Percentiles rank a stretch among this genome's conserved stretches.
phyloP scores from a whole-genome alignment of 2,888 invertebrate species.

The Portevinia maculata region DNA sequence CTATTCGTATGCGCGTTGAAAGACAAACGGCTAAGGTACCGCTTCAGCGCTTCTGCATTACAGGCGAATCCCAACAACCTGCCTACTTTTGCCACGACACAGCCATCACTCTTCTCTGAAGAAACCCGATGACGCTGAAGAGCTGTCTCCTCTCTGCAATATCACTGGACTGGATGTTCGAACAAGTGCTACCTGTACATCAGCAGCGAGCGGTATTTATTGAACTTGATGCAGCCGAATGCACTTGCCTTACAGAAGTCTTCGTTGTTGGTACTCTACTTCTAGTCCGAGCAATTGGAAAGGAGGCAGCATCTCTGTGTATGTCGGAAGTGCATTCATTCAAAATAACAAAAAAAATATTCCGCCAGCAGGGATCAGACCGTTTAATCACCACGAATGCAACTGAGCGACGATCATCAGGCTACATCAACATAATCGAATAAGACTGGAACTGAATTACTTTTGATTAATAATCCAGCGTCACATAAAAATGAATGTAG shows the following conservation, averaged over 20 bases:
- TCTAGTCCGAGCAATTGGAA: slow-evolving; percentile 27
- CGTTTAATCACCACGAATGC: slow-evolving; percentile 61
- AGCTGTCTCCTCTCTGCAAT: slow-evolving; percentile 64
- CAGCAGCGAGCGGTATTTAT: slow-evolving; percentile 64
- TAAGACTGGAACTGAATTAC: slow-evolving; percentile 68
- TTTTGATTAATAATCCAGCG: slow-evolving; percentile 71
- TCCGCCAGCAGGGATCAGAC: slow-evolving; percentile 29
- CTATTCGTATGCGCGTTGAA: slow-evolving; percentile 69
- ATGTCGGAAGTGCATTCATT: slow-evolving; percentile 50
- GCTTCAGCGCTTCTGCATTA: slow-evolving; percentile 35
- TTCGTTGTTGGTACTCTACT: slow-evolving; percentile 44
- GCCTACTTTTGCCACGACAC: slow-evolving; percentile 70
- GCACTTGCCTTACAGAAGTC: slow-evolving; percentile 61
- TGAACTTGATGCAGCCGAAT: slow-evolving; percentile 64
- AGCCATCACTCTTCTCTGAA: slow-evolving; percentile 64
- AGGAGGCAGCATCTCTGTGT: slow-evolving; percentile 45
- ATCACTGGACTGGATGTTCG: slow-evolving; percentile 56
- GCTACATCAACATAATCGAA: slow-evolving; percentile 52
- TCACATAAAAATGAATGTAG: slow-evolving; percentile 59
- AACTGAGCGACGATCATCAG: slow-evolving; percentile 20
- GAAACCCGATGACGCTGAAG: slow-evolving; percentile 61
- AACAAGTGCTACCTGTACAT: slow-evolving; percentile 57
- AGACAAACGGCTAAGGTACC: slow-evolving; percentile 62
- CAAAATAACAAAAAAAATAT: slow-evolving; percentile 15
- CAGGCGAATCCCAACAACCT: slow-evolving; percentile 58